Conservation (phyloP, 2,888 invertebrate genomes). For the Marronus borbonicus region DNA sequence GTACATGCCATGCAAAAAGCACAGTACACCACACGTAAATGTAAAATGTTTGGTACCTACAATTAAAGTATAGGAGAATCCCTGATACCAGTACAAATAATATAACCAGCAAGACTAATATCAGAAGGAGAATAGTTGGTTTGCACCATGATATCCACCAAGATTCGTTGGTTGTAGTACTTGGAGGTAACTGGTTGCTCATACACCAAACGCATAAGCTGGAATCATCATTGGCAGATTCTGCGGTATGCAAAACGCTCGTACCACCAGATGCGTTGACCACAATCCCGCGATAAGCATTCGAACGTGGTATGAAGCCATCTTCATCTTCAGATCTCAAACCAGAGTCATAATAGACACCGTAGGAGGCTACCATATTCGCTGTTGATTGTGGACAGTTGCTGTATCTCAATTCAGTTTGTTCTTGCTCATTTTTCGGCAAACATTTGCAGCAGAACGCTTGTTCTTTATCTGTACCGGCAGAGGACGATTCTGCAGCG, state of each 20-base stretch:
- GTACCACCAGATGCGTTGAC: slow-evolving; percentile 68
- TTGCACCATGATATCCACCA: slow-evolving; percentile 73
- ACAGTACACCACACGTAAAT: too few relatives aligned
- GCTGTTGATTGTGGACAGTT: slow-evolving; percentile 64
- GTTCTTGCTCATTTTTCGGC: slow-evolving; percentile 53
- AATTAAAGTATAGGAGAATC: slow-evolving; percentile 75
- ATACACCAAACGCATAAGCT: slow-evolving; percentile 64
- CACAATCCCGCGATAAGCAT: slow-evolving; percentile 65
- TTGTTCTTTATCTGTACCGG: slow-evolving; percentile 50
- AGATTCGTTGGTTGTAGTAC: slow-evolving; percentile 65
- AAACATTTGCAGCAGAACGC: slow-evolving; percentile 56
- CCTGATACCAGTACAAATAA: slow-evolving; percentile 75
- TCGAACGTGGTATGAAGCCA: slow-evolving; percentile 64
- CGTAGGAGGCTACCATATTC: slow-evolving; percentile 69
- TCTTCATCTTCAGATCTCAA: slow-evolving; percentile 63
- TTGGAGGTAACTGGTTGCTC: slow-evolving; percentile 58
- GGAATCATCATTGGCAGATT: slow-evolving; percentile 52
- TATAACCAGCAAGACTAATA: slow-evolving; percentile 74
- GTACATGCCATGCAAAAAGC: too few relatives aligned
- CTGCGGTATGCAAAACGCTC: slow-evolving; percentile 61
- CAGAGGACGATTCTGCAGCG: slow-evolving; percentile 23
- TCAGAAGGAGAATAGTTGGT: slow-evolving; percentile 73
- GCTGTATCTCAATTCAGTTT: slow-evolving; percentile 58
- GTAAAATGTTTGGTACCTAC: slow-evolving; percentile 69
- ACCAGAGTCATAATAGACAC: slow-evolving; percentile 67